Conservation (phyloP, 2,113 vertebrate species). For the Axis porcinus region DNA sequence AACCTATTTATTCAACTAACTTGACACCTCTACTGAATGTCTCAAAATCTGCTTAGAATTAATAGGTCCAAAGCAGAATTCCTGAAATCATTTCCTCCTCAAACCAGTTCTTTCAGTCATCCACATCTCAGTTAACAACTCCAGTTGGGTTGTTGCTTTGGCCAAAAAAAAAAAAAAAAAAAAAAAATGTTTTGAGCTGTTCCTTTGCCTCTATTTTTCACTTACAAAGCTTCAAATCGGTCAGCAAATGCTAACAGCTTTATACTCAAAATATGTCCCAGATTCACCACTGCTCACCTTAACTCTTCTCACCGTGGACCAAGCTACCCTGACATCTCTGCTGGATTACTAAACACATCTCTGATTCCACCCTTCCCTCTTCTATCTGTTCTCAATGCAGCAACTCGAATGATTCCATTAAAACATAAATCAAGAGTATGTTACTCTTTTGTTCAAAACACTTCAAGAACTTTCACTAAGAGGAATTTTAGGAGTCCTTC, state of each 20-base stretch:
- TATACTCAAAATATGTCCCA: not conserved
- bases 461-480: not conserved
- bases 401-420: not conserved
- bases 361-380: not conserved
- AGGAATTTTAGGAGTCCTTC: not conserved
- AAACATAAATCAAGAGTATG: not conserved
- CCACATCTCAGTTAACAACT: not conserved
- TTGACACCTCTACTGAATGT: not conserved
- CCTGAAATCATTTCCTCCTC: not conserved
- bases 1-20: not conserved
- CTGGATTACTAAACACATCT: not conserved
- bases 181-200: not conserved
- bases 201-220: not conserved
- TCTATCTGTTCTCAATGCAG: not conserved
- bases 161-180: accelerated
- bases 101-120: not conserved
- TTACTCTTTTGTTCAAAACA: not conserved
- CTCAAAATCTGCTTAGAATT: not conserved
- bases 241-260: not conserved
- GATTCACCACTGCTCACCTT: not conserved
- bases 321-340: not conserved
- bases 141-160: not conserved
- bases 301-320: not conserved
- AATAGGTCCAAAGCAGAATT: not conserved
- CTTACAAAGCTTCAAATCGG: not conserved